A percentile compares a stretch with the other conserved stretches of the same genome.
Evolutionary conservation across 2,888 invertebrate genomes (phyloP).

Genomic region (Anoplius nigerrimus): DNA sequence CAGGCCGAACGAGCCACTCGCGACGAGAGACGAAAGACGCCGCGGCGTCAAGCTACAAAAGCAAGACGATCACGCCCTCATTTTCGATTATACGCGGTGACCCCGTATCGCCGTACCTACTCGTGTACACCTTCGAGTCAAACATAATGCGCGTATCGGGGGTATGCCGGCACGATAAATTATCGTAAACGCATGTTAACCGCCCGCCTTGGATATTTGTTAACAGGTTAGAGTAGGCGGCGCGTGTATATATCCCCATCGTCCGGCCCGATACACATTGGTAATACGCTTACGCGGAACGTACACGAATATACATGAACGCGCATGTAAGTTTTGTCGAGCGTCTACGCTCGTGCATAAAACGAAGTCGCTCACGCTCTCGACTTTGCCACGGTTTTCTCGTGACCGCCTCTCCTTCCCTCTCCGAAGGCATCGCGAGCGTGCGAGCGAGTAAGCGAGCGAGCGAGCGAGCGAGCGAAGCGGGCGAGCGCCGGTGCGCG

Average conservation of each 20-base stretch:
- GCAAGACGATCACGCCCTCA: background rate
- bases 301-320: no score
- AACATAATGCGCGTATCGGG: conserved; percentile 37
- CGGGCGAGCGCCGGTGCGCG: conserved; percentile 2
- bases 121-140: conserved; percentile 37
- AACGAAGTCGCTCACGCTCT: conserved; percentile 38
- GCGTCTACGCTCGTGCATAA: conserved; percentile 33
- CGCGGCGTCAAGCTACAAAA: no score
- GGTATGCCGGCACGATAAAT: conserved; percentile 64
- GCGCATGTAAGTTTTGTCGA: no score
- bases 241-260: conserved; percentile 29
- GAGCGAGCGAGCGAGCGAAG: no score
- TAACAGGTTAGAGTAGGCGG: conserved; percentile 55
- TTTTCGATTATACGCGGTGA: conserved; percentile 39
- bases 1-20: no score
- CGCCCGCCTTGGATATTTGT: conserved; percentile 69
- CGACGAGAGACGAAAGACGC: no score
- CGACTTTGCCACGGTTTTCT: conserved; percentile 14
- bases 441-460: no score
- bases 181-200: conserved; percentile 68
- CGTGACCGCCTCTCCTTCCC: conserved; percentile 19
- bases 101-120: conserved; percentile 40
- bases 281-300: conserved; percentile 23
- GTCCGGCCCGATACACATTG: conserved; percentile 42
- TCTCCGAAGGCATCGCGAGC: no score